Evolutionary conservation across 2,113 vertebrate species (phyloP).

Genomic region (Callospermophilus lateralis): DNA sequence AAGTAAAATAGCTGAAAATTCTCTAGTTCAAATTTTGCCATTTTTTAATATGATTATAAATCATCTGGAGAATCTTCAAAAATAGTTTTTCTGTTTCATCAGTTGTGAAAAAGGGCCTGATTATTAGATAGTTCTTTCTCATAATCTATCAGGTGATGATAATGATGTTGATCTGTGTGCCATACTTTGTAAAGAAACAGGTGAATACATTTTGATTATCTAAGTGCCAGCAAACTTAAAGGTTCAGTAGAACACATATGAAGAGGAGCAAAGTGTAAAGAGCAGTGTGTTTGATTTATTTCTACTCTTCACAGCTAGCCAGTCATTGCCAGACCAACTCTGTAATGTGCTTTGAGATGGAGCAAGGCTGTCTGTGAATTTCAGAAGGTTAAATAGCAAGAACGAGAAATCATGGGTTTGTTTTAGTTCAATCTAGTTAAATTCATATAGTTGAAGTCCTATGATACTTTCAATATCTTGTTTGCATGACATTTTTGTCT

Average conservation of each 20-base stretch:
- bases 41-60: slow-evolving; percentile 11
- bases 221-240: not conserved
- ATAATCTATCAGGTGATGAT: not conserved
- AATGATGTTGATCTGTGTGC: not conserved
- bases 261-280: not conserved
- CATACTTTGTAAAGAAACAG: not conserved
- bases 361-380: not conserved
- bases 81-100: not conserved
- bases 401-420: not conserved
- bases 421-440: not conserved
- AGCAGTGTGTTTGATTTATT: not conserved
- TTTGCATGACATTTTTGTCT: not conserved
- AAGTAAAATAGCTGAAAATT: too few species aligned
- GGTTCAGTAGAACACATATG: not conserved
- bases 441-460: not conserved
- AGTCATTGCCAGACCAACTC: too few species aligned
- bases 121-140: not conserved
- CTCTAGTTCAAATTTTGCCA: too few species aligned
- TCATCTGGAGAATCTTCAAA: not conserved
- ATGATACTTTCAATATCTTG: not conserved
- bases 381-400: not conserved
- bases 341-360: not conserved
- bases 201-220: not conserved
- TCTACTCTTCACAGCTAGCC: not conserved
- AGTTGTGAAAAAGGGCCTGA: not conserved